Evolutionary conservation across 2,113 vertebrate genomes (phyloP).

Genomic region (Tachysurus vachellii): DNA sequence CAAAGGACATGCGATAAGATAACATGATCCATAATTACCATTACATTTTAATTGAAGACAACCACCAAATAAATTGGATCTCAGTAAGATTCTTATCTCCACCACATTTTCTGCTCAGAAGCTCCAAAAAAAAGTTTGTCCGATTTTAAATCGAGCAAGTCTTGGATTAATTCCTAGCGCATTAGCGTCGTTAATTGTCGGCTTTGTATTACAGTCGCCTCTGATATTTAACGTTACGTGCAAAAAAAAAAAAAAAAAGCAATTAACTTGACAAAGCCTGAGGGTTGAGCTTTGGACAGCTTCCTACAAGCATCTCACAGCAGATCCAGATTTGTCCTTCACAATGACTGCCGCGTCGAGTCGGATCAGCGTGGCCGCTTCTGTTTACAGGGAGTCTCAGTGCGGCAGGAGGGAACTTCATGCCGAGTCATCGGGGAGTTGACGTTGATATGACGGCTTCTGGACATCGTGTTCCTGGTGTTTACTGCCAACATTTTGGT

Average conservation of each 20-base stretch:
- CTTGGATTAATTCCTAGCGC: background rate
- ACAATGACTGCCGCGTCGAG: slow-evolving; percentile 3
- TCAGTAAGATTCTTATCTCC: slow-evolving; percentile 4
- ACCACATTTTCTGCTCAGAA: background rate
- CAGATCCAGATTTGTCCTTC: slow-evolving; percentile 30
- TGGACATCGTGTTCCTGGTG: background rate
- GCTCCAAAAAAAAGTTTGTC: background rate
- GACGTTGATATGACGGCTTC: slow-evolving; percentile 1
- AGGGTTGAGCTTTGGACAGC: slow-evolving; percentile 21
- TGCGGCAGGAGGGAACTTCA: slow-evolving; percentile 27
- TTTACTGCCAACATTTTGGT: background rate
- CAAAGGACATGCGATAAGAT: background rate
- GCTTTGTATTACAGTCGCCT: slow-evolving; percentile 16
- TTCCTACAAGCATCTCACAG: slow-evolving; percentile 8
- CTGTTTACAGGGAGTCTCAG: background rate
- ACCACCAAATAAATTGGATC: slow-evolving; percentile 3
- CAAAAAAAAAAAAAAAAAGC: slow-evolving; percentile 42
- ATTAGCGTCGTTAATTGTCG: slow-evolving; percentile 16
- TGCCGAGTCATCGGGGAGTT: background rate
- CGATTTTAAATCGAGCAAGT: background rate
- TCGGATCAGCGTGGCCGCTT: slow-evolving; percentile 23
- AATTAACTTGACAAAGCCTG: slow-evolving; percentile 44
- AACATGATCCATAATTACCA: background rate
- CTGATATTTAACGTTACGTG: slow-evolving; percentile 39
- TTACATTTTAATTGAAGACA: background rate